Evolutionary conservation across 2,888 invertebrate species (phyloP), one percentile per base, ranked within the genome.

Genomic region (Thymelicus lineola): DNA sequence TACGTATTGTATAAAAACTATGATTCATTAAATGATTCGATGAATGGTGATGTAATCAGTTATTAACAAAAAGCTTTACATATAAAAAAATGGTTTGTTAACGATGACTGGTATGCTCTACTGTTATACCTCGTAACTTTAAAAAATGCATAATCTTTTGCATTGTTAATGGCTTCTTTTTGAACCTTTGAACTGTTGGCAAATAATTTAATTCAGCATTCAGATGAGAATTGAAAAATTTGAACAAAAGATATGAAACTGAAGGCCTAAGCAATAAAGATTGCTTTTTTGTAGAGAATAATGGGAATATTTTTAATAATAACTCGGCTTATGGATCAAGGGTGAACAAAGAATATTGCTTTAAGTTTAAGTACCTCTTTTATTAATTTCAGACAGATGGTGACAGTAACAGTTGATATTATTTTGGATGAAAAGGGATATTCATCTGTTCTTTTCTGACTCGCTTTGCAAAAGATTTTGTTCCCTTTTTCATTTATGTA

Each of bases 221-320:
- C 42, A 61, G 67, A 61, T 42, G 60, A 53, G 67, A 67, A 67
- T 61, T 67, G 67, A 61, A 61, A 55, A 67, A 60, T 55, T 67
- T 55, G 20, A 67, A 67, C 67, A 67, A 67, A 67, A 67, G 61
- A 67, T 61, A 50, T 67, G 61, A 61, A 61, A 67, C 60, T 61
- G 53, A 53, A 61, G 53, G 60, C 61, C 67, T 67, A 67, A 61
- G 67, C 61, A 67, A 67, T 67, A 67, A 67, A 67, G 67, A 61
- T 67, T 67, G 60, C 67, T 67, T 67, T 66, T 67, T 67, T 53
- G 53, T 67, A 42, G 60, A 67, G 67, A 53, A 69, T 63, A 69
- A 69, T 63, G 62, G 58, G 58, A 58, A 63, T 69, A 63, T 69
- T 69, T 66, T 63, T 69, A 67, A 67, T 69, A 69, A 69, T 69